Base-by-base conservation (phyloP, 2,888 invertebrate genomes). In the Eristalis intricaria region DNA sequence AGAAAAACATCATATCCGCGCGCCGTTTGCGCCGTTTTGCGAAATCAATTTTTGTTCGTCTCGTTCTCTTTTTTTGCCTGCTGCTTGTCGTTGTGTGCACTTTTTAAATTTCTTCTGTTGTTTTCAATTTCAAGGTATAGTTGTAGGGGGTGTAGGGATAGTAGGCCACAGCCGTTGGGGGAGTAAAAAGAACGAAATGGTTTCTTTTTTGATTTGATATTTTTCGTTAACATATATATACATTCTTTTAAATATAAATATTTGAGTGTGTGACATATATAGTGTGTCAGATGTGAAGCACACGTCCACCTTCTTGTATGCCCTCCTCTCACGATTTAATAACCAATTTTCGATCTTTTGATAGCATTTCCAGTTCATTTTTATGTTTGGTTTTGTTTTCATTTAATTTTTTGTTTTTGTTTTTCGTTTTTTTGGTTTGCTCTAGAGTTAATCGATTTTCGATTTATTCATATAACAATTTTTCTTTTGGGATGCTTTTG, bases 241-340 rank as follows among this genome's bases (percentile, higher is more conserved):
- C 0, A 10, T 60, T 58, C 11, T 60, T 60, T 60, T 61, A 26
- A 13, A 43, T 8, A 50, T 50, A 50, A 19, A 50, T 50, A 50
- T 61, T 70, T 63, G 82, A 82, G 68, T 76, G 68, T 76, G 63
- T 85, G 85, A 77, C 63, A 77, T 80, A 19, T 50, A 60, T 60
- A 60, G 60, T 60, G 26, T 29, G 73, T 76, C 63, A 73, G 73
- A 58, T 78, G 68, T 70, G 65, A 63, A 22, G 26, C 60, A 60
- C 60, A 61, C 23, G 32, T 61, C 26, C 35, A 81, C 60, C 32
- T 58, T 77, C 68, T 73, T 75, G 75, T 73, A 78, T 66, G 70
- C 61, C 61, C 56, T 64, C 61, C 56, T 64, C 23, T 80, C 66
- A 22, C 63, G 74, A 84, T 71, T 84, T 84, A 86, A 86, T 84